These are phyloP conservation scores for Alligator sinensis DNA, from an alignment of 2,113 vertebrate species.

Conservation along the genomic window DNA sequence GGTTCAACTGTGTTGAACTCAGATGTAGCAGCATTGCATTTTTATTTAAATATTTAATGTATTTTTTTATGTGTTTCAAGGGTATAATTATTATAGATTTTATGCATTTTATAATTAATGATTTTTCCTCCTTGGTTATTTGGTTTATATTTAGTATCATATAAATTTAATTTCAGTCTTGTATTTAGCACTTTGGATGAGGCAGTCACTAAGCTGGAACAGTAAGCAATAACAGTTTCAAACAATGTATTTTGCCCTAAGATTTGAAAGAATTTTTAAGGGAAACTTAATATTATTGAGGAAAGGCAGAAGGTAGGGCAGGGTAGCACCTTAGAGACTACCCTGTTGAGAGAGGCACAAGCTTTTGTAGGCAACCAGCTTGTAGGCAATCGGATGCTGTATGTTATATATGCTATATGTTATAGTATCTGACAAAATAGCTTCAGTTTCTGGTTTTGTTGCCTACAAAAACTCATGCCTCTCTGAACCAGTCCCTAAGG, in stretches of 20 bases:
- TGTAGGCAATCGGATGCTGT: too few species aligned
- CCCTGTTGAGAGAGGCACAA: too few species aligned
- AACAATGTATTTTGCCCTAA: not conserved
- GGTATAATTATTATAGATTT: not conserved
- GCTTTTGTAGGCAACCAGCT: too few species aligned
- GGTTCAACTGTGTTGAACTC: slow-evolving; percentile 5
- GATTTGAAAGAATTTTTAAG: not conserved
- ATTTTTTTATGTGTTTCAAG: not conserved
- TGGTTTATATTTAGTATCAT: not conserved
- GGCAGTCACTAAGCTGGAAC: not conserved
- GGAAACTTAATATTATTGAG: not conserved
- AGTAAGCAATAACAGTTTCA: not conserved
- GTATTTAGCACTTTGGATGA: not conserved
- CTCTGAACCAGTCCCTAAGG: too few species aligned
- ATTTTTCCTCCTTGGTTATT: not conserved
- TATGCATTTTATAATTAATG: not conserved
- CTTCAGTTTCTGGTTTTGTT: too few species aligned
- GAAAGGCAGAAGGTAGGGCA: not conserved
- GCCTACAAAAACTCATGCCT: too few species aligned
- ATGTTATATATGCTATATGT: too few species aligned
- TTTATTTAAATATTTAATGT: not conserved
- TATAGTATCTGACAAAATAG: too few species aligned
- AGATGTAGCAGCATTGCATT: not conserved
- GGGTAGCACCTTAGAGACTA: not conserved
- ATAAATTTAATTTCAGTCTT: not conserved